These are phyloP conservation scores for Panagrolaimus sp. DNA, from an alignment of 1,140 invertebrate species.

Conservation along the genomic window DNA sequence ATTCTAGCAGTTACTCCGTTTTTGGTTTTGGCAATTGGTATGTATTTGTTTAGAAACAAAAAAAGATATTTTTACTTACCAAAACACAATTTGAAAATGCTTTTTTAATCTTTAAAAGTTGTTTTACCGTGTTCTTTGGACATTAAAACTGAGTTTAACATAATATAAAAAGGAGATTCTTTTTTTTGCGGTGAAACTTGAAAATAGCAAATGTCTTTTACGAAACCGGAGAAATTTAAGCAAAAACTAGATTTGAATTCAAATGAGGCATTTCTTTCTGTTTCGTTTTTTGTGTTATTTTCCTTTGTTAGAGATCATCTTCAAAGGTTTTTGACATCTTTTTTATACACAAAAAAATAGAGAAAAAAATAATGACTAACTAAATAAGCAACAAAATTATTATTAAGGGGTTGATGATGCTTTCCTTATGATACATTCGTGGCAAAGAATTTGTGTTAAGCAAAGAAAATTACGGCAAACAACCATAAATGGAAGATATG, in stretches of 20 bases:
- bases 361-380: too few relatives aligned
- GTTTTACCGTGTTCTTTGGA: too few relatives aligned
- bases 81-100: too few relatives aligned
- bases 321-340: too few relatives aligned
- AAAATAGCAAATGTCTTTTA: too few relatives aligned
- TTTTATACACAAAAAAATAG: too few relatives aligned
- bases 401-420: slow-evolving; percentile 49
- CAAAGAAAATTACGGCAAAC: slow-evolving; percentile 4
- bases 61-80: too few relatives aligned
- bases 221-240: neutral
- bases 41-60: slow-evolving; percentile 15
- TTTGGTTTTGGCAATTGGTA: slow-evolving; percentile 48
- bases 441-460: slow-evolving; percentile 38
- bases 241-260: neutral
- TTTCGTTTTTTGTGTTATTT: neutral
- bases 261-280: neutral
- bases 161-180: too few relatives aligned
- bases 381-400: neutral
- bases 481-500: slow-evolving; percentile 12
- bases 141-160: too few relatives aligned
- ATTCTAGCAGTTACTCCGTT: slow-evolving; percentile 49
- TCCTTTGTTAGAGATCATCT: neutral
- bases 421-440: slow-evolving; percentile 48
- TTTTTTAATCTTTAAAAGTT: too few relatives aligned
- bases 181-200: too few relatives aligned